Evolutionary conservation across 2,888 invertebrate species (phyloP), one percentile per base, ranked within the genome.

Genomic region (Villa cingulata): DNA sequence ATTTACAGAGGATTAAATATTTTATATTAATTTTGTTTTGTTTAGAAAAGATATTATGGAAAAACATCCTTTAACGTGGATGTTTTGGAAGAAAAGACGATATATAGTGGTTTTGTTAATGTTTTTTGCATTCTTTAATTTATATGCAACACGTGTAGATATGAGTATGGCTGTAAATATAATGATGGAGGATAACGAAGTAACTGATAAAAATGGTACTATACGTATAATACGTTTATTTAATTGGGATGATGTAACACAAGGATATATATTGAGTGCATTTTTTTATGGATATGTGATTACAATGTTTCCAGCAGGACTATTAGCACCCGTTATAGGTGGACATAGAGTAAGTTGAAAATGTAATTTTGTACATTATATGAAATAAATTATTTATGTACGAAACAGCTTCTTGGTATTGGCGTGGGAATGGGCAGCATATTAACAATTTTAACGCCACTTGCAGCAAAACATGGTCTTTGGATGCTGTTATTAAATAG

Each of bases 81-180:
- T 70, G 53, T 79, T 81, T 63, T 82, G 82, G 81, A 73, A 72
- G 46, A 75, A 76, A 56, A 69, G 83, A 56, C 68, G 83, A 57
- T 77, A 81, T 57, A 68, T 85, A 38, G 81, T 86, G 17, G 80
- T 80, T 0, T 58, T 80, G 14, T 64, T 85, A 53, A 82, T 83
- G 1, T 86, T 86, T 70, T 76, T 84, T 55, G 85, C 84, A 5
- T 84, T 85, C 64, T 82, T 83, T 71, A 81, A 82, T 53, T 78
- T 82, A 1, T 86, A 86, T 63, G 78, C 83, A 2, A 68, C 86
- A 37, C 70, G 86, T 32, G 86, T 86, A 6, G 88, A 88, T 68
- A 72, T 91, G 55, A 88, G 87, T 53, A 83, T 91, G 3, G 89
- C 87, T 0, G 83, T 91, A 51, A 86, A 90, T 15, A 86, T 86